phyloP scores from a whole-genome alignment of 53 echinoderm and acorn worm genomes.

The Echinarachnius parma region DNA sequence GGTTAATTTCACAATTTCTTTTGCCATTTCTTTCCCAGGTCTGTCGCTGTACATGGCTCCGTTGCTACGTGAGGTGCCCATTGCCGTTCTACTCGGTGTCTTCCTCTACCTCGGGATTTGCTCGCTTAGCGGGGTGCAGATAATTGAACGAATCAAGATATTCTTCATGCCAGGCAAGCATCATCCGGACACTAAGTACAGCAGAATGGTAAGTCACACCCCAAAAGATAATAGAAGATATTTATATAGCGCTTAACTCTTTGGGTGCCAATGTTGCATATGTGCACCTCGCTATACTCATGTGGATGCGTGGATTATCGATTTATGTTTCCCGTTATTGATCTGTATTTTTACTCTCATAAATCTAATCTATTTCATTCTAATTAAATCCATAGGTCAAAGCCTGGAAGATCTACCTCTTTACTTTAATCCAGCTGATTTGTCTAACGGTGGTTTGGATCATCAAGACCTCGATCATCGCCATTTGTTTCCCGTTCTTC shows the following conservation, averaged over 20 bases:
- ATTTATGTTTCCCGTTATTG: no score
- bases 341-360: no score
- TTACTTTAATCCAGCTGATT: constrained; percentile 83
- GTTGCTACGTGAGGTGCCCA: constrained; percentile 83
- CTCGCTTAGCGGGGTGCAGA: constrained; percentile 86
- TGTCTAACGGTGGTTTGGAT: constrained; percentile 78
- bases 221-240: no score
- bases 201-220: constrained; percentile 69
- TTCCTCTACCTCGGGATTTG: constrained; percentile 90
- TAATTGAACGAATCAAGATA: constrained; percentile 84
- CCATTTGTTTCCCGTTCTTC: constrained; percentile 96
- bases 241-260: no score
- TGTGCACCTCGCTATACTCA: no score
- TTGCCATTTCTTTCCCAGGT: constrained; percentile 55
- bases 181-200: constrained; percentile 86
- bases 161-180: constrained; percentile 99
- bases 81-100: constrained; percentile 95
- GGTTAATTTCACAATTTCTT: no score
- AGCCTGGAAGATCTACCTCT: constrained; percentile 95
- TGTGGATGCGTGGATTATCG: no score
- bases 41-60: constrained; percentile 75
- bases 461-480: constrained; percentile 83
- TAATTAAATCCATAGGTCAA: no score
- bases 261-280: no score
- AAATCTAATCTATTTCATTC: no score